Base-by-base conservation (phyloP, 2,797 vertebrate species). In the Pelodytes ibericus region DNA sequence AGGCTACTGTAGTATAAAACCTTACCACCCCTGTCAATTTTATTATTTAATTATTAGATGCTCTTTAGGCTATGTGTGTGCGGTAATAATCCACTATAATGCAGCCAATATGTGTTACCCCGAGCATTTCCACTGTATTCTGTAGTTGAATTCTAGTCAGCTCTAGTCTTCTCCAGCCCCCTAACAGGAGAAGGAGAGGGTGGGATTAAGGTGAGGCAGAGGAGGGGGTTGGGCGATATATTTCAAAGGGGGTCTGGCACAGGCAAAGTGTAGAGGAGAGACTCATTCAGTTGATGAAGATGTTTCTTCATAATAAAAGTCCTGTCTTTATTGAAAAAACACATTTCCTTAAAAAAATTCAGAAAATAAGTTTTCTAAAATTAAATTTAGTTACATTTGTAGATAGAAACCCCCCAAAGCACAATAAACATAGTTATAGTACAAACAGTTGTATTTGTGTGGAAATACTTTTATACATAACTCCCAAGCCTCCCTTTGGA, bases 271-370 rank as follows among this genome's bases (percentile, higher is more conserved):
- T n/a, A n/a, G 75, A 82, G 70, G 61, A 80, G 79, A 74, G 53
- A 82, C 41, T 63, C 44, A 27, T 60, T 65, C 70, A 4, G 81
- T 78, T 49, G 70, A 56, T 47, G 77, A 82, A 69, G 82, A 66
- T 72, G 76, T 53, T 83, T 79, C 82, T 88, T 87, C 89, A 89
- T 83, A 89, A 86, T 88, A 89, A n/a, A n/a, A n/a, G n/a, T n/a
- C n/a, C n/a, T n/a, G n/a, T n/a, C n/a, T n/a, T n/a, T n/a, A n/a
- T n/a, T n/a, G n/a, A n/a, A n/a, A n/a, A n/a, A n/a, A n/a, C n/a
- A n/a, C n/a, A n/a, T n/a, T n/a, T n/a, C n/a, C n/a, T n/a, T n/a
- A n/a, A n/a, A n/a, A n/a, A n/a, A n/a, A n/a, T n/a, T n/a, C n/a
- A n/a, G n/a, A n/a, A n/a, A n/a, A n/a, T n/a, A n/a, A n/a, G n/a